Percentiles rank a stretch among this genome's conserved stretches.
These are phyloP conservation scores for Acholoe squamosa DNA, from an alignment of 2,888 invertebrate species.

Conservation along the genomic window DNA sequence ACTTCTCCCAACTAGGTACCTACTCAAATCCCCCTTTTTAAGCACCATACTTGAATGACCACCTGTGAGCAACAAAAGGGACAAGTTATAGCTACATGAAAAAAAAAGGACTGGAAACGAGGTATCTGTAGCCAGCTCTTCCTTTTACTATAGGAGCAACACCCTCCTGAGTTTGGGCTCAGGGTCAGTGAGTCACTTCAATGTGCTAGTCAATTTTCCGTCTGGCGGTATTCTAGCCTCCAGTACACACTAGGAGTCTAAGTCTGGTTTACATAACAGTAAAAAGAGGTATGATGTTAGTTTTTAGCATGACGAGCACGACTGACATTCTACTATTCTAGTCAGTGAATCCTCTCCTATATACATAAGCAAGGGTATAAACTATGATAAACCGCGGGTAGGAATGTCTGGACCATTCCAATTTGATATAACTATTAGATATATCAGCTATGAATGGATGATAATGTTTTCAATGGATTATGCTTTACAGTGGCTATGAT, in stretches of 20 bases:
- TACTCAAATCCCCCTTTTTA: too few relatives aligned
- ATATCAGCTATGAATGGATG: too few relatives aligned
- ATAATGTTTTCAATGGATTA: too few relatives aligned
- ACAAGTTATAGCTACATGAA: too few relatives aligned
- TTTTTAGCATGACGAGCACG: not conserved
- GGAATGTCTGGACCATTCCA: not conserved
- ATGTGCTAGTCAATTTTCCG: not conserved
- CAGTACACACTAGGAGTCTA: not conserved
- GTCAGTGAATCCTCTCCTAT: not conserved
- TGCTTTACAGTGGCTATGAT: too few relatives aligned
- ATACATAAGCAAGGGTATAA: not conserved
- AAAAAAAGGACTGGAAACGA: not conserved
- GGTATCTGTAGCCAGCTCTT: too few relatives aligned
- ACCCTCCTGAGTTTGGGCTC: not conserved
- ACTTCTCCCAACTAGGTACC: too few relatives aligned
- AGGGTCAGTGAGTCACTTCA: slow-evolving; percentile 17
- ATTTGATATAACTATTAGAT: too few relatives aligned
- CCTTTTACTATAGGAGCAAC: too few relatives aligned
- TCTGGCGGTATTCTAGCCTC: not conserved
- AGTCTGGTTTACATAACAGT: not conserved
- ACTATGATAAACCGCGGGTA: not conserved
- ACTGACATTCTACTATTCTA: not conserved
- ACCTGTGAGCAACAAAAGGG: too few relatives aligned
- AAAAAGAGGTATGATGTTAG: not conserved
- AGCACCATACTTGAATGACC: too few relatives aligned